Conservation (phyloP, 2,113 vertebrate species). For the Charadrius vociferus region DNA sequence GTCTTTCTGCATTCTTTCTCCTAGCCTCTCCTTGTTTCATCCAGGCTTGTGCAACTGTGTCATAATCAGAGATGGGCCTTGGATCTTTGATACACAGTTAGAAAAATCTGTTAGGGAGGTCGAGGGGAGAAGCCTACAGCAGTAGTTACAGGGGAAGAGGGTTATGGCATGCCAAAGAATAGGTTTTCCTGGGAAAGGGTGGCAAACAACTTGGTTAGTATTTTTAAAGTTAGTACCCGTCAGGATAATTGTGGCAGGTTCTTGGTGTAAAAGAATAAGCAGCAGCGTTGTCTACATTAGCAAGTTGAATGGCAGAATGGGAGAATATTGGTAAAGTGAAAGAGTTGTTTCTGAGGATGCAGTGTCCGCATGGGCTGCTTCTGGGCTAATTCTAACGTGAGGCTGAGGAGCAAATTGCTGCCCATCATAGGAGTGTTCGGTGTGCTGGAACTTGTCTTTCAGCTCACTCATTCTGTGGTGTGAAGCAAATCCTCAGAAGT, state of each 20-base stretch:
- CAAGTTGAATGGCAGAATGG: background rate
- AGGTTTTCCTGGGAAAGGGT: background rate
- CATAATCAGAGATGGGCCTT: background rate
- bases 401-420: background rate
- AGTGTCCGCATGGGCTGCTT: background rate
- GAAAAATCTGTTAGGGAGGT: background rate
- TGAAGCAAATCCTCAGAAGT: background rate
- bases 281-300: rapidly evolving
- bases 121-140: background rate
- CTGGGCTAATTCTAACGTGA: background rate
- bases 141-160: background rate
- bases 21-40: background rate
- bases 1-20: background rate
- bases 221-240: background rate
- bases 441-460: background rate
- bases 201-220: background rate
- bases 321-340: background rate
- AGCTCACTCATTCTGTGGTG: background rate
- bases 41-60: background rate
- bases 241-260: background rate
- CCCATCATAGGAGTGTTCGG: background rate
- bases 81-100: background rate
- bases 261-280: background rate
- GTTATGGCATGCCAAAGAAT: background rate
- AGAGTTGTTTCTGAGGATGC: background rate